Base-by-base conservation (phyloP, 2,113 vertebrate genomes). In the Ctenomys sociabilis region DNA sequence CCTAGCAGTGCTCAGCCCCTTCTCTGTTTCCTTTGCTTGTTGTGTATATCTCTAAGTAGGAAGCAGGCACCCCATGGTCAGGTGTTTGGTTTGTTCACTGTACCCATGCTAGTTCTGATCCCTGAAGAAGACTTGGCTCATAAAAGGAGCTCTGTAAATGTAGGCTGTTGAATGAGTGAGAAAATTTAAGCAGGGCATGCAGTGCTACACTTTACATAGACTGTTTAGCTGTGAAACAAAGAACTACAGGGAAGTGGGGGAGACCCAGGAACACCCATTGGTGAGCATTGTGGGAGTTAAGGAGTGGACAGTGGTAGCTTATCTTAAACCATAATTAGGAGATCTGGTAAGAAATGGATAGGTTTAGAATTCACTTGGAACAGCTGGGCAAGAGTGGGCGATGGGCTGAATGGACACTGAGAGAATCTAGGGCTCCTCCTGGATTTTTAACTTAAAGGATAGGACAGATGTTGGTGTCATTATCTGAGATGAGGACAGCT, bases 51-150 rank as follows among this genome's bases (percentile, higher is more conserved):
- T 43, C 68, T 37, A 17, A 28, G 45, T 59, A 78, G 45, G 81
- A n/a, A 19, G 19, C 49, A 43, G 22, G 7, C 9, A 43, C n/a
- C 10, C 21, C 21, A 40, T 30, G 45, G 63, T 26, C 17, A 30
- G 75, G 19, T 5, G 1, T 43, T 81, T 45, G 1, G 28, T 78
- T 72, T 66, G 32, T 83, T 90, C 19, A 6, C 13, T 64, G n/a
- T 17, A 57, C 13, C 10, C 32, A 17, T 68, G 54, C 54, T 57
- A 57, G 16, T 91, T 24, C 73, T 70, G n/a, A 66, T 16, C 17
- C 22, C n/a, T 1, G 3, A 37, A 83, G 7, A 78, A 12, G 2
- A 2, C 45, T 2, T 19, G 3, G 5, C 19, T 26, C 16, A 26
- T 28, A 32, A n/a, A 59, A 61, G n/a, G 43, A 9, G 2, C 12